A percentile compares a stretch with the other conserved stretches of the same genome.
These are phyloP conservation scores for Cossypha dichroa DNA, from an alignment of 2,797 vertebrate genomes.

Conservation along the genomic window DNA sequence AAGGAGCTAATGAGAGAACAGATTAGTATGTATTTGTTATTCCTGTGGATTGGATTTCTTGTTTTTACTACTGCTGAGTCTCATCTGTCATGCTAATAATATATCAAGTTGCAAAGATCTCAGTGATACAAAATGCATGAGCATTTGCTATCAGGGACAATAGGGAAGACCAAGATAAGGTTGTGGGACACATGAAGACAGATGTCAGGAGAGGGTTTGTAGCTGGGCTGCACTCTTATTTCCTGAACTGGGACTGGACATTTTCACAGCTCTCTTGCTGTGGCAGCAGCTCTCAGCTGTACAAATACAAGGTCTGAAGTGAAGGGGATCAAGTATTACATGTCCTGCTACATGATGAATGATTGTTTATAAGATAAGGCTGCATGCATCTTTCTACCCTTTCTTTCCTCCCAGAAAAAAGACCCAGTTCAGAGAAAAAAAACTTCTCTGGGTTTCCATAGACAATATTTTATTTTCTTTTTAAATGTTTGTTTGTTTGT, in stretches of 20 bases:
- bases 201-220: neutral
- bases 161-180: neutral
- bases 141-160: neutral
- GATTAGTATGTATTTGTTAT: neutral
- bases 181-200: neutral
- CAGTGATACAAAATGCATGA: neutral
- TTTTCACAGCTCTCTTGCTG: conserved; percentile 49
- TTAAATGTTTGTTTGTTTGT: neutral
- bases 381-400: neutral
- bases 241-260: conserved; percentile 54
- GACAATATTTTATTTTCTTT: neutral
- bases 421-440: neutral
- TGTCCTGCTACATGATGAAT: conserved; percentile 44
- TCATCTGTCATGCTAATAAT: neutral
- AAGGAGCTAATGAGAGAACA: neutral
- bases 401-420: neutral
- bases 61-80: neutral
- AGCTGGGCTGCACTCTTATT: neutral
- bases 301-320: conserved; percentile 17
- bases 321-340: conserved; percentile 35
- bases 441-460: neutral
- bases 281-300: conserved; percentile 52
- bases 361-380: neutral
- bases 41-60: neutral
- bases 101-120: neutral